Evolutionary conservation across 2,888 invertebrate genomes (phyloP).

Genomic region (Diplolepis rosae): DNA sequence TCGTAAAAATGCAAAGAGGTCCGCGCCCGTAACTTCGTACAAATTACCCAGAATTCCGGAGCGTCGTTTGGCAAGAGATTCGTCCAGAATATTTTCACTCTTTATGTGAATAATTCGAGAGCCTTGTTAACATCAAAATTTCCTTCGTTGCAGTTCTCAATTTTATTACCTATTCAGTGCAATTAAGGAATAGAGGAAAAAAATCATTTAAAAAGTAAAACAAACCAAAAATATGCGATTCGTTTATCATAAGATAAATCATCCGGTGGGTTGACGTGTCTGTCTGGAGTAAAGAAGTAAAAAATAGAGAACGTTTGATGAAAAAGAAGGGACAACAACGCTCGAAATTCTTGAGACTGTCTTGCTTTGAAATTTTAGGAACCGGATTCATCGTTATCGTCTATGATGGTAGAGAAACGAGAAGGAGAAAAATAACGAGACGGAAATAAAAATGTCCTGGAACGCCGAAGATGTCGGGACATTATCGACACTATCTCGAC

Average conservation of each 20-base stretch:
- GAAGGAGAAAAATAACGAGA: slow-evolving; percentile 49
- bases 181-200: not conserved
- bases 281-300: not conserved
- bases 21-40: slow-evolving; percentile 18
- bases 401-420: slow-evolving; percentile 41
- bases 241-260: slow-evolving; percentile 25
- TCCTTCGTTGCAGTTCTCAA: slow-evolving; percentile 36
- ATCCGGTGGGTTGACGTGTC: slow-evolving; percentile 31
- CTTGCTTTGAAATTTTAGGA: slow-evolving; percentile 35
- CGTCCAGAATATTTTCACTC: slow-evolving; percentile 31
- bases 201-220: not conserved
- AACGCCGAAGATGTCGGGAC: slow-evolving; percentile 55
- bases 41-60: slow-evolving; percentile 16
- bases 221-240: slow-evolving; percentile 35
- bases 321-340: not conserved
- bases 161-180: slow-evolving; percentile 1
- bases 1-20: slow-evolving; percentile 43
- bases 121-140: slow-evolving; percentile 41
- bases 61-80: not conserved
- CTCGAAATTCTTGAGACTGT: slow-evolving; percentile 30
- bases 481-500: slow-evolving; percentile 66
- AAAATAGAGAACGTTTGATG: not conserved
- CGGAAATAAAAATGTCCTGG: slow-evolving; percentile 56
- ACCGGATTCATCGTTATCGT: slow-evolving; percentile 39
- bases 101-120: slow-evolving; percentile 39